Evolutionary conservation across 2,797 vertebrate species (phyloP).

Genomic region (Xyrichtys novacula): DNA sequence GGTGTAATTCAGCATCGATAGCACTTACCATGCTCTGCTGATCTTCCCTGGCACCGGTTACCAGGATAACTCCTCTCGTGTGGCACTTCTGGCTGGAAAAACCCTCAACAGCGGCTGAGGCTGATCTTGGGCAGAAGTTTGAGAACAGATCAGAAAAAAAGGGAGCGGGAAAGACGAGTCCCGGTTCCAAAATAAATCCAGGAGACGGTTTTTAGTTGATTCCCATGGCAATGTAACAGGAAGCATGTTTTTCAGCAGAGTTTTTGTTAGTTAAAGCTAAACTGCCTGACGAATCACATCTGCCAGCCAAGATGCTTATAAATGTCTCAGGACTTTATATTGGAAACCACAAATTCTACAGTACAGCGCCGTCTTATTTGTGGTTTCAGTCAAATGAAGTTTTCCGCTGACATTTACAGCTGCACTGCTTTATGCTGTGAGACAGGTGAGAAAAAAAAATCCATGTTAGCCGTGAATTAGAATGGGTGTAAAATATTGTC

Average conservation of each 20-base stretch:
- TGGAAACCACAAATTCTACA: slow-evolving; percentile 25
- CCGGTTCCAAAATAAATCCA: slow-evolving; percentile 29
- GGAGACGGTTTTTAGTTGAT: slow-evolving; percentile 21
- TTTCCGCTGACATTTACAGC: slow-evolving; percentile 53
- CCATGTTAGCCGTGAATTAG: slow-evolving; percentile 22
- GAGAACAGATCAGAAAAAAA: slow-evolving; percentile 19
- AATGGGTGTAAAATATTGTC: slow-evolving; percentile 38
- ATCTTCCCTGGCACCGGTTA: slow-evolving; percentile 48
- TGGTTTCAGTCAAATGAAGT: slow-evolving; percentile 35
- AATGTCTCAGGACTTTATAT: not conserved
- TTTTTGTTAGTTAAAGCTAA: slow-evolving; percentile 31
- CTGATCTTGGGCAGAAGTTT: slow-evolving; percentile 30
- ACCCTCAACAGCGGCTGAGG: slow-evolving; percentile 8
- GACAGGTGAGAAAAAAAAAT: slow-evolving; percentile 22
- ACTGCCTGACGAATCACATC: slow-evolving; percentile 33
- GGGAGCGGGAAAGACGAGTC: slow-evolving; percentile 15
- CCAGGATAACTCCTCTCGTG: slow-evolving; percentile 41
- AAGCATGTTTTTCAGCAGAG: not conserved
- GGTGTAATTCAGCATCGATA: slow-evolving; percentile 61
- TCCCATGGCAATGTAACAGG: slow-evolving; percentile 8
- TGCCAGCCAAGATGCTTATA: slow-evolving; percentile 14
- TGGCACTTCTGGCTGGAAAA: slow-evolving; percentile 44
- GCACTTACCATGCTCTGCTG: slow-evolving; percentile 59
- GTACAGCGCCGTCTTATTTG: slow-evolving; percentile 23
- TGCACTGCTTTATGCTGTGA: slow-evolving; percentile 33